Base-by-base conservation (phyloP, 2,888 invertebrate species). In the Ypsolopha scabrella region DNA sequence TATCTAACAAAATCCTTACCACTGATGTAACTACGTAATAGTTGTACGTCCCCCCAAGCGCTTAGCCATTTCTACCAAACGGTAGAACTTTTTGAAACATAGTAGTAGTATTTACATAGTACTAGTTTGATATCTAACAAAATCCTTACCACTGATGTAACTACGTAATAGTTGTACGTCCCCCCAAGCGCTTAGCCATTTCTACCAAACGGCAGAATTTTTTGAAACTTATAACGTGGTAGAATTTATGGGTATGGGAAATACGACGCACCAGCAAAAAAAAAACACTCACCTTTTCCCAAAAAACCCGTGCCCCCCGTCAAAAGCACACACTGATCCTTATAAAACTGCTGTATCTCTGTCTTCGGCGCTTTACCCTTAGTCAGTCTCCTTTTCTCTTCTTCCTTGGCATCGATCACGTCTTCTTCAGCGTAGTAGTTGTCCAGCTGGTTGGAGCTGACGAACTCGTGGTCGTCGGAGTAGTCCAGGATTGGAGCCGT, bases 401-500 rank as follows among this genome's bases (percentile, higher is more conserved):
- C 78, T 43, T 88, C 88, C 52, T 73, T 78, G 0, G 87, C 83
- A 48, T 87, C 86, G 0, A 72, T 64, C 24, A 14, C 70, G 54
- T 82, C 82, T 51, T 80, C 82, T n/a, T 81, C 77, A 0, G 78
- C 74, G 59, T 88, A 89, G 57, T 85, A 87, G 9, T 83, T 74
- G 56, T 76, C 76, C 43, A 88, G 63, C 57, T 82, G 70, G 55
- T 75, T 73, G 41, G 85, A 81, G 0, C 89, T 87, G 0, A 80
- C 75, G 64, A 89, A 89, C 57, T 83, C 80, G 55, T 86, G 82
- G 65, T 88, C 88, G 58, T 88, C 88, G 0, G 88, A 79, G 59
- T 67, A 88, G 63, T 89, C 88, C 44, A 82, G 57, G 35, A 82
- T 75, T 0, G 73, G 70, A 0, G 83, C 83, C 1, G 76, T 75